phyloP scores from a whole-genome alignment of 1,140 invertebrate genomes.

The Lepidotrigona ventralis region DNA sequence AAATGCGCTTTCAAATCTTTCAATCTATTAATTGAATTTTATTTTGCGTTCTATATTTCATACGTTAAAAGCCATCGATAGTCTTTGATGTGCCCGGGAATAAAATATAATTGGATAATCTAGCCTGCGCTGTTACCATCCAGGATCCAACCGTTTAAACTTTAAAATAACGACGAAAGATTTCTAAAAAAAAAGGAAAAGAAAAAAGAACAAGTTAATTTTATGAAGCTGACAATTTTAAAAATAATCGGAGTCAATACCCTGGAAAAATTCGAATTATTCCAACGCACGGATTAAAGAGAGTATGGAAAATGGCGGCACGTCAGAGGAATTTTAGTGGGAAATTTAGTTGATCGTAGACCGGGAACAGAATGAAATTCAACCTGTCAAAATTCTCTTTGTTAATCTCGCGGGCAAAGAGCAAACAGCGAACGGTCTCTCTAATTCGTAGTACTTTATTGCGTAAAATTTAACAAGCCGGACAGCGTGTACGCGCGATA shows the following conservation, averaged over 20 bases:
- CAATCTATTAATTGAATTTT: background rate
- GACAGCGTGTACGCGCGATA: background rate
- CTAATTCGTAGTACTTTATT: constrained; percentile 33
- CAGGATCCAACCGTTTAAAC: too few relatives aligned
- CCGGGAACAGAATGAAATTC: constrained; percentile 5
- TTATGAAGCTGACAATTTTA: background rate
- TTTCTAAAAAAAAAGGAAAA: too few relatives aligned
- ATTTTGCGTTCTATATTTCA: background rate
- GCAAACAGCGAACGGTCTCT: constrained; percentile 5
- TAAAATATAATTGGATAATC: background rate
- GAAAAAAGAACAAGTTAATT: background rate
- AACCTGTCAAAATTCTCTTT: constrained; percentile 13
- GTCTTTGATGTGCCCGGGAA: background rate
- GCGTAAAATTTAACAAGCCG: constrained; percentile 12
- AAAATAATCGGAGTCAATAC: background rate
- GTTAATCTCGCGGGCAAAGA: constrained; percentile 4
- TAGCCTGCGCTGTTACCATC: too few relatives aligned
- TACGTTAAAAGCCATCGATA: background rate
- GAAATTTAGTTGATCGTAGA: background rate
- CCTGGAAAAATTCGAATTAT: background rate
- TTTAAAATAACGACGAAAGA: too few relatives aligned
- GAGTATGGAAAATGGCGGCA: background rate
- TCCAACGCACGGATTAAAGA: background rate
- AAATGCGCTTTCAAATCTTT: too few relatives aligned
- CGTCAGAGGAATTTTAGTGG: too few relatives aligned